Conservation (phyloP, 2,113 vertebrate genomes). For the Catharus minimus region DNA sequence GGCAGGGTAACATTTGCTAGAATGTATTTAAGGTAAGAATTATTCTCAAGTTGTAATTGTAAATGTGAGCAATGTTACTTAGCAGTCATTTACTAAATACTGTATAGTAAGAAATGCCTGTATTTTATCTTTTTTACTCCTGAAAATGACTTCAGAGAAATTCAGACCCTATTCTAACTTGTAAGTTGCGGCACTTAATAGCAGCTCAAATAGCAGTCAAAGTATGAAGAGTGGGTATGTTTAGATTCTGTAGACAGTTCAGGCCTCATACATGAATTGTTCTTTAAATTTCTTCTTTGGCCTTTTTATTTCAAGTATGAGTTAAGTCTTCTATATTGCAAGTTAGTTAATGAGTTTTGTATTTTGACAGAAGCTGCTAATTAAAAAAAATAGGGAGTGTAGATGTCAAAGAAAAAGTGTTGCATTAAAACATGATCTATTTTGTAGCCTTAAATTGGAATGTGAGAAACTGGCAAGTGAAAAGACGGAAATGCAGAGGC, state of each 20-base stretch:
- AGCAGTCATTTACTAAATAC: background rate
- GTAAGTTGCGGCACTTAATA: background rate
- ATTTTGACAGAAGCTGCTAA: background rate
- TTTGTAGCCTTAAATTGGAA: conserved; percentile 92
- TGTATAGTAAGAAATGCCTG: background rate
- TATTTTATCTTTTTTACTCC: background rate
- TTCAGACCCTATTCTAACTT: background rate
- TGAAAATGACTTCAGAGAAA: background rate
- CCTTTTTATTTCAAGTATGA: background rate
- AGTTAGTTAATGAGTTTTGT: conserved; percentile 32
- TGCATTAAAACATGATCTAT: conserved; percentile 72
- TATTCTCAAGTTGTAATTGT: background rate
- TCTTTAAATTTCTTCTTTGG: background rate
- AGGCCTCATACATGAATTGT: background rate
- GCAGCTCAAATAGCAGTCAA: background rate
- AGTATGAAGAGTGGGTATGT: background rate
- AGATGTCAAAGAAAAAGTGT: conserved; percentile 68
- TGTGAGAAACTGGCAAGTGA: conserved; percentile 97
- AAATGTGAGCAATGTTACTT: background rate
- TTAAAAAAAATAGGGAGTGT: conserved; percentile 19
- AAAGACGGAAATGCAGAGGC: conserved; percentile 98
- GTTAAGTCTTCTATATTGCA: background rate
- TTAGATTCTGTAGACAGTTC: background rate
- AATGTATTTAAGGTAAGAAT: background rate
- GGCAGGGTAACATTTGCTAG: background rate